Base-by-base conservation (phyloP, 35 echinoderm and acorn worm species). In the Lytechinus pictus region DNA sequence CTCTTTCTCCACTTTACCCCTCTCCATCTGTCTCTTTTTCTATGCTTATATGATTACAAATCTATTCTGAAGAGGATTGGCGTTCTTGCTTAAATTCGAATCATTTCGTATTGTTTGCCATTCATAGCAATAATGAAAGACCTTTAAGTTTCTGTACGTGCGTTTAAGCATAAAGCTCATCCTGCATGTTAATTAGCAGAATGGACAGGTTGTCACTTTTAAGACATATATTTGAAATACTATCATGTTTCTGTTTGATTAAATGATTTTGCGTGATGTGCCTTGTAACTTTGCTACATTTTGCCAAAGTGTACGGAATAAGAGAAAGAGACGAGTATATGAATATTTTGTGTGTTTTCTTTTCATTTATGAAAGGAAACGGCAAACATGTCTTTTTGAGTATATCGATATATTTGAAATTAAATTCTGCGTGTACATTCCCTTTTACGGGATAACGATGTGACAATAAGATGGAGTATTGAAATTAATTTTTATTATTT, bases 351-450 rank as follows among this genome's bases (percentile, higher is more conserved):
- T 54, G 88, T 90, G 88, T 89, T 53, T 89, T 51, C 27, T 88
- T 88, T 54, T 90, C 52, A 52, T 90, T 90, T 90, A 21, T 90
- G 66, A 79, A 24, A 79, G 66, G 14, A 16, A 79, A 5, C 8
- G 66, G 0, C n/a, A 79, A 7, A 79, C 33, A 79, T 90, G 33
- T 90, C 52, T 9, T 90, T 90, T 90, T 90, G 29, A 90, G 33
- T 90, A 90, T 52, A 90, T 52, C 88, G n/a, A 9, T 44, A 33
- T 90, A 90, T 33, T 54, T 54, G 88, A 90, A 28, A 90, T 10
- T 90, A n/a, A 52, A 90, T 24, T 79, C 7, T 51, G 88, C 88
- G 88, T 90, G 88, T 90, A 90, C 88, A 90, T 90, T 90, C 88
- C 88, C 88, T 54, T 90, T 90, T 12, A 52, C 29, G 88, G 88